A percentile compares a stretch with the other conserved stretches of the same genome.
These are phyloP conservation scores for Cephalopachus bancanus DNA, from an alignment of 2,797 vertebrate genomes.

Conservation along the genomic window DNA sequence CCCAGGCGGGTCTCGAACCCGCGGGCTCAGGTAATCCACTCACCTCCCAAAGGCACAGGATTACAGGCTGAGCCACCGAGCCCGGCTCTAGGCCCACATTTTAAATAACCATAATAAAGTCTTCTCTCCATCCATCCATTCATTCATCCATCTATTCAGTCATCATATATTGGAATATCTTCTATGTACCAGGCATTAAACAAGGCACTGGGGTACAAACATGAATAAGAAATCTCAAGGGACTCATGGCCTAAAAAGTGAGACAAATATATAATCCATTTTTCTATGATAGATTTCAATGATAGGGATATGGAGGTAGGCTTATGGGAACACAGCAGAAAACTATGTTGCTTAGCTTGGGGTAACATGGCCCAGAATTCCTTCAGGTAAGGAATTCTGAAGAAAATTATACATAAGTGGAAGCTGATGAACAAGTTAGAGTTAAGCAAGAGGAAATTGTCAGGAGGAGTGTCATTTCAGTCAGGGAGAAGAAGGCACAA, in stretches of 20 bases:
- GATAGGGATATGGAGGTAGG: neutral
- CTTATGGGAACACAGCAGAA: neutral
- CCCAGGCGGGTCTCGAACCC: no score
- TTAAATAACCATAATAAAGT: neutral
- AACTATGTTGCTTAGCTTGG: neutral
- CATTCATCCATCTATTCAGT: neutral
- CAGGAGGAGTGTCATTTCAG: neutral
- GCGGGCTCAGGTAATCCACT: no score
- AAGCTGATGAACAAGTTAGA: neutral
- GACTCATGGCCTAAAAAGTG: neutral
- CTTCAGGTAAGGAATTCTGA: neutral
- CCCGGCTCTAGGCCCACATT: no score
- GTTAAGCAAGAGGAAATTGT: constrained; percentile 14
- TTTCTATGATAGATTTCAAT: neutral
- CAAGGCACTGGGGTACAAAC: neutral
- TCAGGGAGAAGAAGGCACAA: neutral
- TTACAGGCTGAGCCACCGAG: no score
- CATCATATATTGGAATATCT: neutral
- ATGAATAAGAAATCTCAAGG: neutral
- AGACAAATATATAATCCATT: neutral
- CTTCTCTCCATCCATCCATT: neutral
- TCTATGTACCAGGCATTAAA: neutral
- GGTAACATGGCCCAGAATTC: neutral
- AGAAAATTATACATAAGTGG: neutral
- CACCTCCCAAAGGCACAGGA: no score